phyloP scores from a whole-genome alignment of 2,888 invertebrate genomes.

The Platynereis dumerilii region DNA sequence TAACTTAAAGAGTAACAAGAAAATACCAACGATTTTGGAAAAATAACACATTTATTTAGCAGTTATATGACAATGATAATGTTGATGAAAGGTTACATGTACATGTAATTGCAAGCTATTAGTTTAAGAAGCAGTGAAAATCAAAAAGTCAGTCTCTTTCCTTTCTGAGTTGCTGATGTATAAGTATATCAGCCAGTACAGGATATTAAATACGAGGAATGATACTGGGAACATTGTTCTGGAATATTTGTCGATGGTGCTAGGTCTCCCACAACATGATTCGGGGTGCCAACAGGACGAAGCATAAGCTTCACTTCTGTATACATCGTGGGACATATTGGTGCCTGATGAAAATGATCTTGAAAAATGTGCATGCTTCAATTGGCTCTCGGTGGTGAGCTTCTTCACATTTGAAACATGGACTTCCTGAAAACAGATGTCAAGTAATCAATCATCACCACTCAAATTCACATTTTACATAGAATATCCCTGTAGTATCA shows the following conservation, averaged over 20 bases:
- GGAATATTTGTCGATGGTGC: constrained; percentile 35
- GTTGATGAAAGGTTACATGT: too few species aligned
- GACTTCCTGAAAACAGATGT: constrained; percentile 32
- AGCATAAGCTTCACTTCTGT: not conserved
- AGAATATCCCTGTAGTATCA: too few species aligned
- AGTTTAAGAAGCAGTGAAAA: too few species aligned
- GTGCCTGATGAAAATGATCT: too few species aligned
- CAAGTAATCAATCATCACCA: too few species aligned
- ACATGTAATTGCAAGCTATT: too few species aligned
- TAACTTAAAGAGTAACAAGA: too few species aligned
- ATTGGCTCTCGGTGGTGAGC: constrained; percentile 35
- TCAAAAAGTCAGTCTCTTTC: not conserved
- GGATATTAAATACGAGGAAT: constrained; percentile 34
- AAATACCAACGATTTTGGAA: too few species aligned
- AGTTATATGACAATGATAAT: too few species aligned
- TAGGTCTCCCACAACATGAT: constrained; percentile 18
- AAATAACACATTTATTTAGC: too few species aligned
- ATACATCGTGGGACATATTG: too few species aligned
- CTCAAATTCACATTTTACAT: too few species aligned
- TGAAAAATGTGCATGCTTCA: constrained; percentile 12
- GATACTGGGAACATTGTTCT: constrained; percentile 33
- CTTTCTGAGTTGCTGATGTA: constrained; percentile 21
- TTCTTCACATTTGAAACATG: constrained; percentile 32
- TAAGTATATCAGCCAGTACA: constrained; percentile 39
- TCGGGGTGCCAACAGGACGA: not conserved